Conservation (phyloP, 2,888 invertebrate species). For the Papilio elwesi region DNA sequence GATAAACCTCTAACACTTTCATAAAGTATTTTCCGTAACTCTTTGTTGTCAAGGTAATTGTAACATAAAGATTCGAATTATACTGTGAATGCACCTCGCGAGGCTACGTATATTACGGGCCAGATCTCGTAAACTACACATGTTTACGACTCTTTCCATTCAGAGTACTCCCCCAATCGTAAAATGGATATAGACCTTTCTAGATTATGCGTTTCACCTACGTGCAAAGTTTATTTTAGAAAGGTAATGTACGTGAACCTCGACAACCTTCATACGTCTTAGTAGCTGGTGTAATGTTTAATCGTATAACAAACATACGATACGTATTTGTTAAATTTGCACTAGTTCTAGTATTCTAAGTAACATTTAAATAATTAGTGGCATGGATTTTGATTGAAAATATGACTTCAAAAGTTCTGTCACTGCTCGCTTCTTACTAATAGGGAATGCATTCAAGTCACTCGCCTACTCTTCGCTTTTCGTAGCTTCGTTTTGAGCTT, state of each 20-base stretch:
- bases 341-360: too few relatives aligned
- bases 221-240: conserved; percentile 37
- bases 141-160: conserved; percentile 63
- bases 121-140: conserved; percentile 64
- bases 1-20: background rate
- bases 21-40: conserved; percentile 9
- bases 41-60: conserved; percentile 22
- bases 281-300: background rate
- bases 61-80: conserved; percentile 45
- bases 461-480: background rate
- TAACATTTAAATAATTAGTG: background rate
- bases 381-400: background rate
- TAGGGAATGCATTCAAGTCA: background rate
- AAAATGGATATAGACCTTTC: conserved; percentile 65
- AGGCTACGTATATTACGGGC: conserved; percentile 47
- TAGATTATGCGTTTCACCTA: conserved; percentile 62
- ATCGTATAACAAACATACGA: background rate
- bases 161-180: conserved; percentile 59
- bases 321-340: too few relatives aligned
- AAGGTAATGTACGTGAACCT: conserved; percentile 21
- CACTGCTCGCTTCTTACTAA: background rate
- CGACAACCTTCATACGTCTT: background rate
- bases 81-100: conserved; percentile 46
- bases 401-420: background rate
- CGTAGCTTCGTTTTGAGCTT: conserved; percentile 5